phyloP scores from a whole-genome alignment of 2,113 vertebrate species.

The Plecturocebus donacophilus region DNA sequence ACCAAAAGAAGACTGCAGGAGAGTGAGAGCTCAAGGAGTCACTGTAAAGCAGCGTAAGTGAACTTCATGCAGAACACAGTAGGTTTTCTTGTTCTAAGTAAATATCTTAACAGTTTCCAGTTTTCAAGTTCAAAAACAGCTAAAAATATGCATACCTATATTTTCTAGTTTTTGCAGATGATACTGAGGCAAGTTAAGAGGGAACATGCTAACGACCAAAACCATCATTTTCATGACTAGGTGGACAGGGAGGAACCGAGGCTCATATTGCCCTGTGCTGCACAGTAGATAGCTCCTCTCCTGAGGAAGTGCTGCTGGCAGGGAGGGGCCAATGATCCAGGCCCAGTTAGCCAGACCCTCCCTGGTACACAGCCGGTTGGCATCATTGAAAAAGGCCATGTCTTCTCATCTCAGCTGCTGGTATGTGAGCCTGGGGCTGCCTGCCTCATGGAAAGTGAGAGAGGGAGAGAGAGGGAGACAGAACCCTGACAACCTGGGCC shows the following conservation, averaged over 20 bases:
- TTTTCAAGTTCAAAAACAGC: constrained; percentile 1
- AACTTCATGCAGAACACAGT: neutral
- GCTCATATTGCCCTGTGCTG: neutral
- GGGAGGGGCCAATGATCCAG: neutral
- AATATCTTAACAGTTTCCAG: neutral
- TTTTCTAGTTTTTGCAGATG: neutral
- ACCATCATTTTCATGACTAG: neutral
- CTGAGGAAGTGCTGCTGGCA: neutral
- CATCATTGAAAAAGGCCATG: neutral
- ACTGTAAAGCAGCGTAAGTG: neutral
- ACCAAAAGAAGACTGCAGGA: neutral
- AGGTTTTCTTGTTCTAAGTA: neutral
- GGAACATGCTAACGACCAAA: neutral
- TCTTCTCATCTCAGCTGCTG: neutral
- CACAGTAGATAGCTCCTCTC: neutral
- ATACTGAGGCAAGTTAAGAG: neutral
- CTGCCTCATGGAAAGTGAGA: neutral
- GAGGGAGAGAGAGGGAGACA: neutral
- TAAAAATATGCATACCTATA: neutral
- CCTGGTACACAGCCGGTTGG: neutral
- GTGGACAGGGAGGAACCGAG: neutral
- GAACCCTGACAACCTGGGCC: neutral
- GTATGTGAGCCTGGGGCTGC: neutral
- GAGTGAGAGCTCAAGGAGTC: neutral
- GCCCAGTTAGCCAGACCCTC: neutral